Evolutionary conservation across 2,113 vertebrate species (phyloP).

Genomic region (Urocolius indicus): DNA sequence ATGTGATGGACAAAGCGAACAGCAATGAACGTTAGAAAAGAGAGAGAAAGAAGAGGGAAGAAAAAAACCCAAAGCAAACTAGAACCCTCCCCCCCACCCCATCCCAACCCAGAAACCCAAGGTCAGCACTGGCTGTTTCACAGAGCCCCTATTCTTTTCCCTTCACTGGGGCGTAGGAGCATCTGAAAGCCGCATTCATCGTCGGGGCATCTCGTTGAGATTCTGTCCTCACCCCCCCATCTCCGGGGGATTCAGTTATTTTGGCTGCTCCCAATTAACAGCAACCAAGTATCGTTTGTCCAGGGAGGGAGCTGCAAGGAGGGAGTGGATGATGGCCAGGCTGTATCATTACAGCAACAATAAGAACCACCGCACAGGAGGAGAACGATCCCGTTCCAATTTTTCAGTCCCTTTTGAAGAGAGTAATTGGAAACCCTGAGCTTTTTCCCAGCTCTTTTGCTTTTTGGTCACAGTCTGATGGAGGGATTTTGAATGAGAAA

Average conservation of each 20-base stretch:
- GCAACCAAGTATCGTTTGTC: constrained; percentile 45
- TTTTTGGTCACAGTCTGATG: background rate
- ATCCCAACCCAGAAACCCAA: constrained; percentile 63
- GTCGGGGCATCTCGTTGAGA: constrained; percentile 17
- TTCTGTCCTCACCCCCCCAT: background rate
- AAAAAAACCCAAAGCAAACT: background rate
- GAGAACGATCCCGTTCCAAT: constrained; percentile 31
- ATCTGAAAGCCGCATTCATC: constrained; percentile 75
- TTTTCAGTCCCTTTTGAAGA: constrained; percentile 31
- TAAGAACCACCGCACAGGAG: background rate
- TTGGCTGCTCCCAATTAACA: constrained; percentile 57
- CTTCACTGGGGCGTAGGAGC: constrained; percentile 30
- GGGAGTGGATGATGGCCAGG: constrained; percentile 25
- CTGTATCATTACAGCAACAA: constrained; percentile 36
- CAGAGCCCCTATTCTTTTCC: constrained; percentile 53
- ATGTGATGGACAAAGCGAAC: constrained; percentile 49
- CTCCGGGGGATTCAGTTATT: constrained; percentile 58
- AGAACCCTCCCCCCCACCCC: background rate
- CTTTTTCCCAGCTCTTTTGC: constrained; percentile 15
- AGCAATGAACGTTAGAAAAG: constrained; percentile 64
- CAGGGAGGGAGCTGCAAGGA: constrained; percentile 25
- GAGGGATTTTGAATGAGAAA: constrained; percentile 47
- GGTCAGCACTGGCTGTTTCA: constrained; percentile 71
- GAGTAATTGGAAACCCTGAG: constrained; percentile 44
- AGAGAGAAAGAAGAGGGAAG: background rate